Base-by-base conservation (phyloP, 2,113 vertebrate species). In the Paedocypris sp. region DNA sequence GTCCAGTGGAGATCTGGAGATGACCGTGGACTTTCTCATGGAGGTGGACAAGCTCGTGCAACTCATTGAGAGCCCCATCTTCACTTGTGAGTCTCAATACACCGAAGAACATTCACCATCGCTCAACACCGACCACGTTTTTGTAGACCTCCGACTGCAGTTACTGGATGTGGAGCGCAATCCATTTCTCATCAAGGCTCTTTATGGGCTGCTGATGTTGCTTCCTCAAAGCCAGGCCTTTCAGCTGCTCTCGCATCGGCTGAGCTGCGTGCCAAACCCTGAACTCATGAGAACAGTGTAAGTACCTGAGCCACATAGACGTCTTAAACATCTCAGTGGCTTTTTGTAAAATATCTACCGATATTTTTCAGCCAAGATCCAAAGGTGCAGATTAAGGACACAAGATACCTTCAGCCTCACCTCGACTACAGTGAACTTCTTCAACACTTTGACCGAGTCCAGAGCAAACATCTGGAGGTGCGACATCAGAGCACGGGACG, bases 11-110 rank as follows among this genome's bases (percentile, higher is more conserved):
- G 92, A 95, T 62, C 85, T 99, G 52, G 95, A 99, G 78, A 92
- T 98, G 73, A 98, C 94, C 0, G 93, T 97, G 64, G 95, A 99
- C 75, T 99, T 99, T 70, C 88, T 99, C 60, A 93, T 92, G 0
- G 95, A 99, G 69, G 93, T 99, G 20, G 95, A 98, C 86, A 99
- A 99, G 68, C 80, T 99, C 75, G 95, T 99, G 5, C 94, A 99
- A 75, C 88, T 99, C 73, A 93, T 98, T 0, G 93, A 99, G 77
- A 96, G 94, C 56, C 93, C 95, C 39, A 99, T 99, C 70, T 97
- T 99, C 76, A 99, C 95, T 0, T 98, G 90, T 91, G 77, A 88
- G 88, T n/a, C n/a, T n/a, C n/a, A n/a, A n/a, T n/a, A n/a, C n/a
- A n/a, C n/a, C n/a, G n/a, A n/a, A 8, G 1, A 39, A 20, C 1